These are phyloP conservation scores for Coenonympha arcania DNA, from an alignment of 2,888 invertebrate species.

Conservation along the genomic window DNA sequence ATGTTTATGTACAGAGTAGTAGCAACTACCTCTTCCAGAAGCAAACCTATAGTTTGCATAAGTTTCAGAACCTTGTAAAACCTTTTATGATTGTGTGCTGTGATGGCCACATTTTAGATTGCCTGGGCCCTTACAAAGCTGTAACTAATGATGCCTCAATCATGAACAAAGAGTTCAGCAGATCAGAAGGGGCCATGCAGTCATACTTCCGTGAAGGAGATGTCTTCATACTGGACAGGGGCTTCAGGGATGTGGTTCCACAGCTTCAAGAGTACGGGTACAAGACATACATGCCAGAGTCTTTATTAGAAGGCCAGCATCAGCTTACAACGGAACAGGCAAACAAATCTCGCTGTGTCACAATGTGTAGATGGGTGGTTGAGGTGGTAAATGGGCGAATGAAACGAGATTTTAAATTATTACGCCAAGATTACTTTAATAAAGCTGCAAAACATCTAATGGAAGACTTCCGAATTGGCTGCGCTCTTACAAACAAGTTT, in stretches of 20 bases:
- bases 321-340: not conserved
- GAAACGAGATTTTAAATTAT: not conserved
- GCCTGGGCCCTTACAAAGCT: conserved; percentile 7
- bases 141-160: too few relatives aligned
- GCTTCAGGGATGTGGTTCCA: not conserved
- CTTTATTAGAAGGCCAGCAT: not conserved
- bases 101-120: conserved; percentile 14
- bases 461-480: too few relatives aligned
- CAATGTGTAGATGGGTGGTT: conserved; percentile 14
- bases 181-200: not conserved
- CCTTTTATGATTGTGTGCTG: conserved; percentile 13
- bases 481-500: too few relatives aligned
- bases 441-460: not conserved
- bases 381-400: not conserved
- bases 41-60: conserved; percentile 12
- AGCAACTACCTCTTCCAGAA: conserved; percentile 12
- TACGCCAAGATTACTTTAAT: not conserved
- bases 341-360: not conserved
- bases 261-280: not conserved
- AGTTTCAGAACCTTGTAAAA: conserved; percentile 3
- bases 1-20: conserved; percentile 7
- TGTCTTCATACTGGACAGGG: not conserved
- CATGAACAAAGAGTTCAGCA: too few relatives aligned
- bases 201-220: not conserved
- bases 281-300: not conserved